Conservation (phyloP, 2,797 vertebrate species). For the Lepidocolaptes lacrymiger region DNA sequence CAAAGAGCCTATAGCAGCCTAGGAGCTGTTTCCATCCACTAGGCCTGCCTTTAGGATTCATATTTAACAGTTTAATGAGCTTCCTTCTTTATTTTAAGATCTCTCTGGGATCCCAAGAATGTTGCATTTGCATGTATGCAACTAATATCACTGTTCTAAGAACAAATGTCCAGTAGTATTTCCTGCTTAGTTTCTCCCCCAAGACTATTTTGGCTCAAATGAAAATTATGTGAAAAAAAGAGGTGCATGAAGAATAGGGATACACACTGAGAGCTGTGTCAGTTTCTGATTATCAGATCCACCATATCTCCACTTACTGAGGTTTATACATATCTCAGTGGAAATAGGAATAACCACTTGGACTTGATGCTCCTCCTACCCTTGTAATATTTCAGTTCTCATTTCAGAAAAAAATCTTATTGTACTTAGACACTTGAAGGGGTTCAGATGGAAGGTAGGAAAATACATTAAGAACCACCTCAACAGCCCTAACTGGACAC, state of each 20-base stretch:
- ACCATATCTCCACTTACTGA: not conserved
- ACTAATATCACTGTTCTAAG: not conserved
- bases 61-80: not conserved
- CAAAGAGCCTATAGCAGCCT: not conserved
- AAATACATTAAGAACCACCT: not conserved
- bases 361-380: not conserved
- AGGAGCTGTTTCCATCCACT: not conserved
- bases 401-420: not conserved
- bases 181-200: not conserved
- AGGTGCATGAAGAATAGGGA: not conserved
- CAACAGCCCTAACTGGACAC: not conserved
- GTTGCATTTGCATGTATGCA: not conserved
- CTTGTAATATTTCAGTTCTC: not conserved
- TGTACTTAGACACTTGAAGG: not conserved
- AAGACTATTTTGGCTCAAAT: not conserved
- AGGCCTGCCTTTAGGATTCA: not conserved
- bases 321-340: not conserved
- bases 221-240: not conserved
- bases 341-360: not conserved
- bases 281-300: not conserved
- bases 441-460: not conserved
- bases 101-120: not conserved
- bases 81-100: not conserved
- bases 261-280: not conserved
- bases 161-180: not conserved